Evolutionary conservation across 2,113 vertebrate species (phyloP).

Genomic region (Tragelaphus imberbis): DNA sequence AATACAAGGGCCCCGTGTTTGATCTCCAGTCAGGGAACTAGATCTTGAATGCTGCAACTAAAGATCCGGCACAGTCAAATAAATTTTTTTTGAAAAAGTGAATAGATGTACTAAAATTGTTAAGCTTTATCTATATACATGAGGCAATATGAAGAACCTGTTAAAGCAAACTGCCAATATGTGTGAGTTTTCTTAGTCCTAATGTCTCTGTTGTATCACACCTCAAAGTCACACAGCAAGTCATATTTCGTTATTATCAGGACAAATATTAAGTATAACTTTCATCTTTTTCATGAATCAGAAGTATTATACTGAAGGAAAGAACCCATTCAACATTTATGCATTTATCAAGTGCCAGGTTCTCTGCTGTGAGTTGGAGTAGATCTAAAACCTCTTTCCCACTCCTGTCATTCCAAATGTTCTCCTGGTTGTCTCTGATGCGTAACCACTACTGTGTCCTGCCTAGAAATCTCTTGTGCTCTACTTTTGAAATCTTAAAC

Average conservation of each 20-base stretch:
- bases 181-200: not conserved
- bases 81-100: not conserved
- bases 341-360: not conserved
- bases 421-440: not conserved
- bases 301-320: not conserved
- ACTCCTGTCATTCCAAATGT: not conserved
- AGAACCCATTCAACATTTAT: not conserved
- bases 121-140: not conserved
- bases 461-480: not conserved
- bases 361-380: not conserved
- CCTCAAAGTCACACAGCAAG: not conserved
- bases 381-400: not conserved
- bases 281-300: not conserved
- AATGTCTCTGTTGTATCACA: not conserved
- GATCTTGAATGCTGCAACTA: not conserved
- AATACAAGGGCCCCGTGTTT: not conserved
- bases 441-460: not conserved
- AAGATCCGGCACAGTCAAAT: not conserved
- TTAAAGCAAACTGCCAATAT: not conserved
- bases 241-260: not conserved
- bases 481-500: not conserved
- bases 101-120: not conserved
- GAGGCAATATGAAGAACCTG: not conserved
- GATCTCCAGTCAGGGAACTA: not conserved
- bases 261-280: not conserved